Conservation (phyloP, 2,888 invertebrate genomes). For the Drosophila affinis region DNA sequence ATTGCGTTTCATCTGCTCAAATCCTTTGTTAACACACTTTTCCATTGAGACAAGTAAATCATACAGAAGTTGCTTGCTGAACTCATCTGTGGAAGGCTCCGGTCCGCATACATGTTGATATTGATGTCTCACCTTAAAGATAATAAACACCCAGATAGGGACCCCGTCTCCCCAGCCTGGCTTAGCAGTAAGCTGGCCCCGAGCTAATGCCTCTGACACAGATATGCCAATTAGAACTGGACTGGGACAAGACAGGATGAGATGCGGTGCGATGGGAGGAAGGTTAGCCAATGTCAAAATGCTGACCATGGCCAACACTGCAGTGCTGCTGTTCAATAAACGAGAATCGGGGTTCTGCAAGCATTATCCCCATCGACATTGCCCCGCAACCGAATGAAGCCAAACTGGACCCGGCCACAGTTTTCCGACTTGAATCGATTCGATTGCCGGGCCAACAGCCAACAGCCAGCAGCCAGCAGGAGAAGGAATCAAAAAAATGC, state of each 20-base stretch:
- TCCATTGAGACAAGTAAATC: conserved; percentile 23
- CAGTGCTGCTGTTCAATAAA: conserved; percentile 44
- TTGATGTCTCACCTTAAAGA: conserved; percentile 36
- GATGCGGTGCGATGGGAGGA: conserved; percentile 6
- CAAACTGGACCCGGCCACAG: conserved; percentile 2
- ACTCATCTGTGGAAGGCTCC: neutral
- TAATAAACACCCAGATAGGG: neutral
- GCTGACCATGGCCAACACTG: conserved; percentile 59
- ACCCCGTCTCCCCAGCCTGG: conserved; percentile 24
- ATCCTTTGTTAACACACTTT: conserved; percentile 34
- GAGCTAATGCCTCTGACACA: conserved; percentile 53
- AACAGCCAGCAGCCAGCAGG: conserved; percentile 23
- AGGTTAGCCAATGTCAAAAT: conserved; percentile 66
- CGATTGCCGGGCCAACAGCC: conserved; percentile 11
- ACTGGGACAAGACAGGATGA: conserved; percentile 7
- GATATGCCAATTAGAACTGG: conserved; percentile 71
- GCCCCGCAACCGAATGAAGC: conserved; percentile 17
- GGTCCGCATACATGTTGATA: neutral
- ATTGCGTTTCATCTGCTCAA: conserved; percentile 23
- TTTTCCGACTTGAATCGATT: conserved; percentile 15
- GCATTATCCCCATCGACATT: conserved; percentile 30
- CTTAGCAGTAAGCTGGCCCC: conserved; percentile 38
- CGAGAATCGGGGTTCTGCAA: conserved; percentile 23
- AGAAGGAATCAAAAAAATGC: conserved; percentile 52
- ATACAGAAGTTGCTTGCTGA: conserved; percentile 11